Conservation (phyloP, 2,113 vertebrate species). For the Halichoerus grypus region DNA sequence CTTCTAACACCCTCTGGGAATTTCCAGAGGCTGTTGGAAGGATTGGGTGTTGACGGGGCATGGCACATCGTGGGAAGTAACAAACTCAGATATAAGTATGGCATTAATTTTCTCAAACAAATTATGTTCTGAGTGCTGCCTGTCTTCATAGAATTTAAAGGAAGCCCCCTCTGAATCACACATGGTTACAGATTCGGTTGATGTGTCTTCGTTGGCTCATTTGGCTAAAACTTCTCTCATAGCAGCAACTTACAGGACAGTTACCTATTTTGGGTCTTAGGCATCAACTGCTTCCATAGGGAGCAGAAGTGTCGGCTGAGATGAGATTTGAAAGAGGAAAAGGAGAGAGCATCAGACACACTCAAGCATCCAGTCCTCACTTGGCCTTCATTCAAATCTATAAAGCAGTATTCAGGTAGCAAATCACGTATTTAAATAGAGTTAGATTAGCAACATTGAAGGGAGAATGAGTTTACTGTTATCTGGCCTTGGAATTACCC, state of each 20-base stretch:
- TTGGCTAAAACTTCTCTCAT: neutral
- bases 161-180: neutral
- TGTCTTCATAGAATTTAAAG: neutral
- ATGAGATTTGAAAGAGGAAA: neutral
- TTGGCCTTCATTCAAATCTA: neutral
- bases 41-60: neutral
- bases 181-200: neutral
- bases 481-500: neutral
- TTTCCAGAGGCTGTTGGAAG: neutral
- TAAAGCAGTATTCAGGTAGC: neutral
- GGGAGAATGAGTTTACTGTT: neutral
- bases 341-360: neutral
- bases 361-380: accelerated
- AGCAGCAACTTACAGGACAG: neutral
- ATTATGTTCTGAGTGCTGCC: neutral
- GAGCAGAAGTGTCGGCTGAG: neutral
- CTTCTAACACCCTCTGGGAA: neutral
- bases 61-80: neutral
- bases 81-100: neutral
- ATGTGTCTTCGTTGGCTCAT: neutral
- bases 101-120: neutral
- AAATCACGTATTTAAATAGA: neutral
- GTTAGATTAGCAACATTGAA: neutral
- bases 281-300: neutral
- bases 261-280: neutral